Conservation (phyloP, 2,797 vertebrate species). For the Centroberyx gerrardi region DNA sequence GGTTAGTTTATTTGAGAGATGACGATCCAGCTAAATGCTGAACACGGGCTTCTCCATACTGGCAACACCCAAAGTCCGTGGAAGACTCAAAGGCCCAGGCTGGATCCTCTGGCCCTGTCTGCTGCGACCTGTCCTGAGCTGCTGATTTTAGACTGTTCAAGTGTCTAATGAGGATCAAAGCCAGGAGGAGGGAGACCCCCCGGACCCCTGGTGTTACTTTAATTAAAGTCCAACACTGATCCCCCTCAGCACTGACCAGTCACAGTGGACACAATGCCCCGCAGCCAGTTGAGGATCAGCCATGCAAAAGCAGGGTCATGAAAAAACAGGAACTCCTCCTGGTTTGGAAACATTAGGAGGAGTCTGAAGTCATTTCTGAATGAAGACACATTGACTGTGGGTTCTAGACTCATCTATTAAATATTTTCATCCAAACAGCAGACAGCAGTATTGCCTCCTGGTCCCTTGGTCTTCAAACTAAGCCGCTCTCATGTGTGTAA, state of each 20-base stretch:
- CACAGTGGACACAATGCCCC: conserved; percentile 24
- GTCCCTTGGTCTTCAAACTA: too few species aligned
- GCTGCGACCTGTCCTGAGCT: conserved; percentile 1
- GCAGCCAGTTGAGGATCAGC: conserved; percentile 27
- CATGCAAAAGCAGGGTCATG: conserved; percentile 17
- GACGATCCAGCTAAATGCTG: background rate
- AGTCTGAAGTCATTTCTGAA: conserved; percentile 7
- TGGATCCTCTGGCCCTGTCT: background rate
- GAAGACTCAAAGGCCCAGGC: background rate
- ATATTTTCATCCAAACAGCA: background rate
- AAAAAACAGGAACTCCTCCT: conserved; percentile 1
- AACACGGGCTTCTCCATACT: background rate
- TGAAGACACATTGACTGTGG: background rate
- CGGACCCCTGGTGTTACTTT: conserved; percentile 58
- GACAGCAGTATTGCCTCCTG: too few species aligned
- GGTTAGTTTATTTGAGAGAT: background rate
- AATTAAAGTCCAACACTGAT: conserved; percentile 73
- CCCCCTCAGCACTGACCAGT: conserved; percentile 29
- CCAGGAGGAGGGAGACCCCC: conserved; percentile 41
- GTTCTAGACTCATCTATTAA: background rate
- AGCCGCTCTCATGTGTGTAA: too few species aligned
- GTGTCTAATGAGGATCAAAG: conserved; percentile 65
- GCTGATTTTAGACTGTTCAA: conserved; percentile 33
- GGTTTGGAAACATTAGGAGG: conserved; percentile 6
- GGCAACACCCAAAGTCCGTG: background rate